phyloP scores from a whole-genome alignment of 2,888 invertebrate genomes.

The Ectemnius continuus region DNA sequence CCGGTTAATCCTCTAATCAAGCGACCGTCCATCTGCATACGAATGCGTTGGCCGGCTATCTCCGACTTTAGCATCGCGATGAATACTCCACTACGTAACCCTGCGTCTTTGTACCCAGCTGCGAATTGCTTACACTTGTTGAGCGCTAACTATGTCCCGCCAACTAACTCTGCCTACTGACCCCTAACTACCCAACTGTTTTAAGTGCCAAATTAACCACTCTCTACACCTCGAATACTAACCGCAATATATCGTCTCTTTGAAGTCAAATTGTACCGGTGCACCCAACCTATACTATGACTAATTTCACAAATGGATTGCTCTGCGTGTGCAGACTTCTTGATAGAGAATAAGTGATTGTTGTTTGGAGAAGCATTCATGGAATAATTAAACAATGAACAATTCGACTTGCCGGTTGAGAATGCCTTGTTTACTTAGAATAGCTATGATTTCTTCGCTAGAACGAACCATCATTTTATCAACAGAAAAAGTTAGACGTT shows the following conservation, averaged over 20 bases:
- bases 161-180: neutral
- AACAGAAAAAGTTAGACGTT: neutral
- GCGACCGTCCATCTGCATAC: constrained; percentile 63
- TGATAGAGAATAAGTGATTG: no score
- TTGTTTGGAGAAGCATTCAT: no score
- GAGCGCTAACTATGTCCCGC: constrained; percentile 20
- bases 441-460: no score
- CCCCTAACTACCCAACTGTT: neutral
- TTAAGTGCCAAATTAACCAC: neutral
- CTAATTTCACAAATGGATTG: no score
- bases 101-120: constrained; percentile 30
- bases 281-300: no score
- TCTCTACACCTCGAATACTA: neutral
- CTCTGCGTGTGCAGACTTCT: no score
- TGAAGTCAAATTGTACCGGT: no score
- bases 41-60: constrained; percentile 47
- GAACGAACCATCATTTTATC: no score
- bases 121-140: constrained; percentile 37
- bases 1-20: constrained; percentile 64
- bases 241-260: neutral
- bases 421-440: neutral
- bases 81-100: constrained; percentile 33
- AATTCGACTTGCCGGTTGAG: no score
- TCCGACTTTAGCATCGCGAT: constrained; percentile 30
- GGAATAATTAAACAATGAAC: no score